Evolutionary conservation across 2,113 vertebrate species (phyloP).

Genomic region (Mus spicilegus): DNA sequence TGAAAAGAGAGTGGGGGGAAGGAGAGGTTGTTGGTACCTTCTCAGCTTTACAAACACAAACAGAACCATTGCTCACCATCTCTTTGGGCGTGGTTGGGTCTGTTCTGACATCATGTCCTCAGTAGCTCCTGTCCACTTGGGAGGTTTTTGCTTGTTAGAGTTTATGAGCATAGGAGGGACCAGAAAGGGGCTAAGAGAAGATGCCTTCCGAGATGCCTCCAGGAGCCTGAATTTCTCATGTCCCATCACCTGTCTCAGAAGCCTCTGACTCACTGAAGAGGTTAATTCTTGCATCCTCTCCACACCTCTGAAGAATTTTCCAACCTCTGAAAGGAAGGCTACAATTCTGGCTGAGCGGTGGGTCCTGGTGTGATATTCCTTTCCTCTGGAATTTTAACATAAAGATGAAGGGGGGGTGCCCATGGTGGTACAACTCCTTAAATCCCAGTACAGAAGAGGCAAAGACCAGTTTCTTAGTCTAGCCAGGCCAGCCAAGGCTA

Average conservation of each 20-base stretch:
- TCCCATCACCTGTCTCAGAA: neutral
- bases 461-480: neutral
- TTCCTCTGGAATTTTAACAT: neutral
- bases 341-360: neutral
- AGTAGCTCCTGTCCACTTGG: neutral
- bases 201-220: neutral
- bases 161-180: neutral
- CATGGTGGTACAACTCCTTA: neutral
- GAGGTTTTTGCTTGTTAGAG: neutral
- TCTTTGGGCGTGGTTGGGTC: neutral
- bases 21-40: neutral
- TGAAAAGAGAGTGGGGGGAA: constrained; percentile 15
- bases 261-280: neutral
- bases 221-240: neutral
- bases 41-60: neutral
- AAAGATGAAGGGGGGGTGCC: neutral
- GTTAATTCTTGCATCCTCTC: neutral
- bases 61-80: neutral
- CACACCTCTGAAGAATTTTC: neutral
- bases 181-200: neutral
- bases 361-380: neutral
- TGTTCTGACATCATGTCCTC: neutral
- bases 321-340: neutral
- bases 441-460: neutral
- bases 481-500: neutral